Evolutionary conservation across 2,113 vertebrate genomes (phyloP).

Genomic region (Erinaceus europaeus): DNA sequence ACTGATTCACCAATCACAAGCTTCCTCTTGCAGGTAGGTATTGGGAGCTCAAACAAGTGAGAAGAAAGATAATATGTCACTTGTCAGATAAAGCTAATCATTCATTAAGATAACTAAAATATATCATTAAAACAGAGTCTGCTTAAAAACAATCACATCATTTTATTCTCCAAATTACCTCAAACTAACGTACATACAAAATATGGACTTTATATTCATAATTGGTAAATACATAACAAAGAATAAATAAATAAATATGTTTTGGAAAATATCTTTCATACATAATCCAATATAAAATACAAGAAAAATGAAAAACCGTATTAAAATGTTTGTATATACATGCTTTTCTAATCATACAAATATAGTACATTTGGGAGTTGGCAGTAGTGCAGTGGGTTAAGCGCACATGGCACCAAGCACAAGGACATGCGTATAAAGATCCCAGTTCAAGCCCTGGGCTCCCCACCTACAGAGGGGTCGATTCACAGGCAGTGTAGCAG

Average conservation of each 20-base stretch:
- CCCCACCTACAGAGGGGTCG: too few relatives aligned
- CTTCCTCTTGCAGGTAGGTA: too few relatives aligned
- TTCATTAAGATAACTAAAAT: too few relatives aligned
- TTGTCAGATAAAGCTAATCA: too few relatives aligned
- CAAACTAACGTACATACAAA: not conserved
- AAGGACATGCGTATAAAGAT: too few relatives aligned
- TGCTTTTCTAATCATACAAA: not conserved
- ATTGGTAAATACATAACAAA: constrained; percentile 7
- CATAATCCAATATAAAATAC: not conserved
- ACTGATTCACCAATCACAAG: too few relatives aligned
- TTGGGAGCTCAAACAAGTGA: too few relatives aligned
- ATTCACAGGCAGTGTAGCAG: too few relatives aligned
- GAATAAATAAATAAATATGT: constrained; percentile 4
- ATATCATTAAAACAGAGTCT: constrained; percentile 15
- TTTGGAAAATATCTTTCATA: not conserved
- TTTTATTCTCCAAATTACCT: not conserved
- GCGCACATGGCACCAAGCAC: too few relatives aligned
- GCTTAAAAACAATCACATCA: not conserved
- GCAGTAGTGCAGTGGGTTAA: too few relatives aligned
- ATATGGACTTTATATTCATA: not conserved
- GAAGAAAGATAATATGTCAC: too few relatives aligned
- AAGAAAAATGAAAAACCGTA: not conserved
- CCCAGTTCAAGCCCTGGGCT: too few relatives aligned
- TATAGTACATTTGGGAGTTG: not conserved
- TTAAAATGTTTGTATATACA: not conserved